These are phyloP conservation scores for Bombus affinis DNA, from an alignment of 1,140 invertebrate species.

Conservation along the genomic window DNA sequence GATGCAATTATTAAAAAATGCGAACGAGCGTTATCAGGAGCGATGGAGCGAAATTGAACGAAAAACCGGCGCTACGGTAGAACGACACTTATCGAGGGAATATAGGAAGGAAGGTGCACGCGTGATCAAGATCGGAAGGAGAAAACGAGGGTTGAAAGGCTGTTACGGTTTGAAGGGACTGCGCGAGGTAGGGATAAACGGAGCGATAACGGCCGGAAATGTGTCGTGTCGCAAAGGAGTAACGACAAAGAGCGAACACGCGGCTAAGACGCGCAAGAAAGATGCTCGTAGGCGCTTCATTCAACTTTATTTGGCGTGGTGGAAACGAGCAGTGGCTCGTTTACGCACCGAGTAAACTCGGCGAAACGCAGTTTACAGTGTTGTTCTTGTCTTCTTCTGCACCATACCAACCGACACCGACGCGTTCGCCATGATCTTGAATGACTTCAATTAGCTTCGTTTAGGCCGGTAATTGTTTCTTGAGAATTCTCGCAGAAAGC, in stretches of 20 bases:
- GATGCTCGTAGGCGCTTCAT: conserved; percentile 48
- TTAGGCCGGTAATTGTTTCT: conserved; percentile 79
- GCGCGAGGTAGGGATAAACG: conserved; percentile 22
- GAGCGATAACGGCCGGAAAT: conserved; percentile 57
- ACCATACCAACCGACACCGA: conserved; percentile 57
- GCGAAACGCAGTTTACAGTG: conserved; percentile 57
- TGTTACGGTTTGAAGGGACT: not conserved
- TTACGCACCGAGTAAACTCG: conserved; percentile 65
- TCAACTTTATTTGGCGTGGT: conserved; percentile 57
- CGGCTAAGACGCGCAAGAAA: conserved; percentile 37
- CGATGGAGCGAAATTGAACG: too few species aligned
- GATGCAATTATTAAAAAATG: too few species aligned
- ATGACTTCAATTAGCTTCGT: conserved; percentile 81
- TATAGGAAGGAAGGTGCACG: not conserved
- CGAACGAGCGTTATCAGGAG: too few species aligned
- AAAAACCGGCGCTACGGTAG: too few species aligned
- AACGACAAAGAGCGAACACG: conserved; percentile 25
- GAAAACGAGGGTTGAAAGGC: not conserved
- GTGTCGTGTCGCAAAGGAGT: conserved; percentile 50
- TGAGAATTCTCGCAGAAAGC: conserved; percentile 73
- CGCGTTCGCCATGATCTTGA: conserved; percentile 78
- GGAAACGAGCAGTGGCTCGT: conserved; percentile 53
- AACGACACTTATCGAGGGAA: too few species aligned
- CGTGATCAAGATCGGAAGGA: not conserved
- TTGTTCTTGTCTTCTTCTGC: conserved; percentile 35